Conservation (phyloP, 1,140 invertebrate genomes). For the Drosophila willistoni region DNA sequence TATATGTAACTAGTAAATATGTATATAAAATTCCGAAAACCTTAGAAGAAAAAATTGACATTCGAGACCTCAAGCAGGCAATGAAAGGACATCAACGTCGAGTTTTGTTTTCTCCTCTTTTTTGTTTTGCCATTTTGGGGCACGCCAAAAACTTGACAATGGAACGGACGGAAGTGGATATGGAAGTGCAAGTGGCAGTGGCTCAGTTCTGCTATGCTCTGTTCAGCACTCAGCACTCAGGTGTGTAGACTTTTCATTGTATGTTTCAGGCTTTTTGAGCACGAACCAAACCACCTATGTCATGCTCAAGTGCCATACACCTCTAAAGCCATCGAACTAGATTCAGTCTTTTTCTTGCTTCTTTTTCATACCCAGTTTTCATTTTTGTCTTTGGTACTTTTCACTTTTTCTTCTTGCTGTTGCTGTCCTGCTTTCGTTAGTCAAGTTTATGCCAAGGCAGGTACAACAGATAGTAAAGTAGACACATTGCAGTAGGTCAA, state of each 20-base stretch:
- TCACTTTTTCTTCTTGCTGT: conserved; percentile 4
- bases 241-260: conserved; percentile 21
- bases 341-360: conserved; percentile 4
- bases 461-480: conserved; percentile 11
- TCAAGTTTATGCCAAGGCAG: conserved; percentile 21
- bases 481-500: conserved; percentile 23
- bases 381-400: conserved; percentile 15
- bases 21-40: conserved; percentile 36
- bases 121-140: conserved; percentile 33
- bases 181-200: conserved; percentile 11
- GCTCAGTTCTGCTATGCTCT: conserved; percentile 1
- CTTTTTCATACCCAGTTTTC: neutral
- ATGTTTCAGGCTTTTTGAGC: conserved; percentile 21
- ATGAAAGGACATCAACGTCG: conserved; percentile 50
- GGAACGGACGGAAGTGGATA: conserved; percentile 5
- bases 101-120: neutral
- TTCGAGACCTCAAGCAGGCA: conserved; percentile 38
- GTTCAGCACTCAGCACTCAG: conserved; percentile 6
- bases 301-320: conserved; percentile 11
- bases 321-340: conserved; percentile 20
- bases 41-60: conserved; percentile 32
- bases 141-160: conserved; percentile 43
- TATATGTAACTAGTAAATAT: neutral
- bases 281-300: conserved; percentile 17
- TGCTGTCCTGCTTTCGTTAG: conserved; percentile 11